Evolutionary conservation across 2,888 invertebrate species (phyloP).

Genomic region (Thysanoteuthis rhombus): DNA sequence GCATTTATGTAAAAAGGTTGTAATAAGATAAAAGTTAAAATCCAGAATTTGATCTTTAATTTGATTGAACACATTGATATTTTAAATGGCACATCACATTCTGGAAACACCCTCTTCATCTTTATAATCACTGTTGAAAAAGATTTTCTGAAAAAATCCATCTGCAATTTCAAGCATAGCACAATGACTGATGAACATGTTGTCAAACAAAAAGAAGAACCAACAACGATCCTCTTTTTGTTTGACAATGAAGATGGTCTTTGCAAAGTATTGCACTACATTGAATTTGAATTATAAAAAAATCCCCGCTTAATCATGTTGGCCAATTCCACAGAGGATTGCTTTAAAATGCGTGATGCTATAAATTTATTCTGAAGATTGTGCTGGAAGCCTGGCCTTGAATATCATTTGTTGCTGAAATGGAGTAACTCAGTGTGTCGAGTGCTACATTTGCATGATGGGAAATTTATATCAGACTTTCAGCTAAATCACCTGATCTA

Average conservation of each 20-base stretch:
- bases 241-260: neutral
- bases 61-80: no score
- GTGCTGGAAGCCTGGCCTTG: slow-evolving; percentile 12
- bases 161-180: neutral
- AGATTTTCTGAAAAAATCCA: neutral
- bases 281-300: neutral
- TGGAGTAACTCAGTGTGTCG: neutral
- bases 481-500: neutral
- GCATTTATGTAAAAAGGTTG: no score
- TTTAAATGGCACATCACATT: no score
- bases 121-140: no score
- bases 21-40: no score
- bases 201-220: neutral
- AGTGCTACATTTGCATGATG: neutral
- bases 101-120: no score
- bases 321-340: neutral
- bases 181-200: neutral
- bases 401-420: neutral
- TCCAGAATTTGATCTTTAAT: no score
- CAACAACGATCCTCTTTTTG: neutral
- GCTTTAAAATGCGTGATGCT: neutral
- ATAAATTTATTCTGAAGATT: neutral
- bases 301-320: neutral
- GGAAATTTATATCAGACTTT: neutral
- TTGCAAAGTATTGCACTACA: neutral